Base-by-base conservation (phyloP, 37 sponge, comb jelly and placozoan genomes). In the Halisarca cf. caerulea region DNA sequence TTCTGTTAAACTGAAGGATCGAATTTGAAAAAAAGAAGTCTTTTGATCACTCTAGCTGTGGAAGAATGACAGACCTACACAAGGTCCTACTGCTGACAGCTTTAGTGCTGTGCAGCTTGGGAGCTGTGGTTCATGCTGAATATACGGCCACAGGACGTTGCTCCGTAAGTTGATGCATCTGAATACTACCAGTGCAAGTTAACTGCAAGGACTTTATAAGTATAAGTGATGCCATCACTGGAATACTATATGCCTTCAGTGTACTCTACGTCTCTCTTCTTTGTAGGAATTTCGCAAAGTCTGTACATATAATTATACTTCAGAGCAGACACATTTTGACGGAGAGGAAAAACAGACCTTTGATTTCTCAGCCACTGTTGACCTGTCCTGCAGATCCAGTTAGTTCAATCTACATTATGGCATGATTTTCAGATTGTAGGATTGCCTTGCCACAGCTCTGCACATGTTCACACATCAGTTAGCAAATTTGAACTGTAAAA, bases 331-430 rank as follows among this genome's bases (percentile, higher is more conserved):
- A 1, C 42, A 74, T 20, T 74, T 74, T 74, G 77, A 74, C 6
- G 79, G 85, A 36, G 79, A 58, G 34, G 34, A 61, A 28, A 28
- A 43, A 20, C 79, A 59, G 36, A 27, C 9, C 32, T 20, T 45
- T 0, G 24, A 32, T 21, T 42, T 85, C 20, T 42, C 39, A 78
- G 62, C 85, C 39, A 55, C 9, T 38, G 85, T 85, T 6, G 24
- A 41, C 34, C 39, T 78, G 58, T 51, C 44, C 40, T 85, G 85
- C 34, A 32, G 53, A 30, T 85, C 85, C 77, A 43, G 85, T 85
- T 58, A 74, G 78, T 18, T 20, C 17, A 55, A 55, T 55, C 11
- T 11, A 17, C 17, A 55, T 55, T 55, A 55, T 55, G 17, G 17
- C 17, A 17, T 20, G 11, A 55, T 55, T 55, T 55, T 20, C 17